Evolutionary conservation across 2,113 vertebrate genomes (phyloP), one percentile per base, ranked within the genome.

Genomic region (Mobula birostris): DNA sequence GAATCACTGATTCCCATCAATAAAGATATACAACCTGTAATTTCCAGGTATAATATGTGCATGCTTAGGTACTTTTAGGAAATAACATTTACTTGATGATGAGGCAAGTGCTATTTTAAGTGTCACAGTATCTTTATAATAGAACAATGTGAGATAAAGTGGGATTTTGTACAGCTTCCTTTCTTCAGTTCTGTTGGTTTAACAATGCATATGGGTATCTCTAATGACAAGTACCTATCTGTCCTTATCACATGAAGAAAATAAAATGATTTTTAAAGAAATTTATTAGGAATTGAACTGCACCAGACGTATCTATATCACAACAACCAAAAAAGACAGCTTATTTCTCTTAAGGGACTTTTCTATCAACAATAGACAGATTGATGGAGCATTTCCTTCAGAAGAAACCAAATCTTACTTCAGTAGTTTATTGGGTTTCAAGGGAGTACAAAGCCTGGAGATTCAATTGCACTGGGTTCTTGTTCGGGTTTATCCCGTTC

Each of bases 231-330:
- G 85, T 32, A 32, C 15, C 29, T 66, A 15, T 66, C 85, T 66
- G 4, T 32, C 14, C 58, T 66, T 88, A 58, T 88, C 85, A 88
- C 85, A 88, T 88, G 58, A 88, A 88, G n/a, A 88, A 88, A 66
- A 32, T 66, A n/a, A 32, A 66, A 68, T 66, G 7, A 66, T 61
- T 32, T 27, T 88, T 32, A 32, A 85, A 90, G 29, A 29, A 90
- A 90, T 32, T 12, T 7, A 66, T 32, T 66, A 90, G 61, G 85
- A 90, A 90, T 32, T 68, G 85, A 63, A n/a, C 6, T 90, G 85
- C 7, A 68, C 29, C 29, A 63, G 29, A n/a, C 27, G 27, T 15
- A 66, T 61, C 48, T 87, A 29, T 12, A 11, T 40, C 7, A 85
- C 8, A 12, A 27, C 56, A 88, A 88, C 11, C 83, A 88, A 24